Evolutionary conservation across 2,113 vertebrate genomes (phyloP), one percentile per base, ranked within the genome.

Genomic region (Heloderma charlesbogerti): DNA sequence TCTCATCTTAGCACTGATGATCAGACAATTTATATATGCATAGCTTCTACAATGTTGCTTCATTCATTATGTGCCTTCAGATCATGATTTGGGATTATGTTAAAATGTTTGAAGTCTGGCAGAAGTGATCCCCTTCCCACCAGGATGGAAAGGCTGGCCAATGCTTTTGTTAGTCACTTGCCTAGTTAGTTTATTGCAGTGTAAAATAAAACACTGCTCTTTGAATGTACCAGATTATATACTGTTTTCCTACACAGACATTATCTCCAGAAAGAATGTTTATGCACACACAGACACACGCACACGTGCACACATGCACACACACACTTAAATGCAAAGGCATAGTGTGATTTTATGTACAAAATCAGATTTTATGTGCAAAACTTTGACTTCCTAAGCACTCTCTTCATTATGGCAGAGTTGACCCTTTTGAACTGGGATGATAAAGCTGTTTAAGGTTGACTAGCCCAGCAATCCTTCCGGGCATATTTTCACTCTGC

Each of bases 391-490:
- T 81, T 94, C 74, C 80, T 84, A 69, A 92, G 74, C 27, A 54
- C 6, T 34, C 74, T 22, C 16, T 84, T 94, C 67, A 20, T 91
- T 93, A 77, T 10, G 66, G 2, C 78, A 51, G 4, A 66, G 2
- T 20, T 94, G 60, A 77, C 75, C 29, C 88, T 93, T 93, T 92
- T 83, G 71, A 43, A n/a, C 37, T 85, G 75, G 51, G 74, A 22
- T 0, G 0, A 34, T 69, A 43, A 60, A 96, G 45, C 67, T 85
- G 34, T 86, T 92, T 75, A 83, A 95, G 16, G 43, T 25, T 85
- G 89, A 13, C 60, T 78, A 34, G 1, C 81, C 1, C 60, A 20
- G 27, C 72, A 40, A 85, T 92, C 45, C 71, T 94, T 94, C 63
- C 79, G 88, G 91, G 8, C 0, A 0, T 86, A 87, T 37, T 93